phyloP scores from a whole-genome alignment of 2,888 invertebrate genomes.

The Heterodera filipjevi region DNA sequence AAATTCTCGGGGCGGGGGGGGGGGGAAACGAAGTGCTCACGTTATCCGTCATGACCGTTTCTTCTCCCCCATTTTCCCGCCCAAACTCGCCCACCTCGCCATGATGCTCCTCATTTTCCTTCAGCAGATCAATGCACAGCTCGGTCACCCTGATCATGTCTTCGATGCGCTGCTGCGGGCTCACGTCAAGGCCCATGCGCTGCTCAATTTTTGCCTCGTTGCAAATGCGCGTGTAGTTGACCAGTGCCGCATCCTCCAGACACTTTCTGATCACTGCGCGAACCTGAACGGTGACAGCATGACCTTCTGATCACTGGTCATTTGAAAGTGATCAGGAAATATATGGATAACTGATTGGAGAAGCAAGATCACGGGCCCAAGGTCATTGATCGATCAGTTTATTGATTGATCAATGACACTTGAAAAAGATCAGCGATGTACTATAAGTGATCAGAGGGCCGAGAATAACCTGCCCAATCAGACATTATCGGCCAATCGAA shows the following conservation, averaged over 20 bases:
- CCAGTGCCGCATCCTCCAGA: slow-evolving; percentile 92
- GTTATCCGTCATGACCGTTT: too few species aligned
- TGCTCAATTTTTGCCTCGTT: slow-evolving; percentile 95
- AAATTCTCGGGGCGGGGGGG: too few species aligned
- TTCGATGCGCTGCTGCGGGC: slow-evolving; percentile 73
- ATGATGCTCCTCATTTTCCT: slow-evolving; percentile 99
- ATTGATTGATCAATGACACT: too few species aligned
- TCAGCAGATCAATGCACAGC: slow-evolving; percentile 93
- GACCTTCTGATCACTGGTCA: too few species aligned
- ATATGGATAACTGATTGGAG: neutral
- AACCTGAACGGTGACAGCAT: slow-evolving; percentile 69
- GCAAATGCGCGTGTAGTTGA: slow-evolving; percentile 93
- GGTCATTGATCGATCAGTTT: too few species aligned
- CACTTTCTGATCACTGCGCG: slow-evolving; percentile 93
- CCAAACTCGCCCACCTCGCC: slow-evolving; percentile 79
- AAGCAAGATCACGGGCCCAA: too few species aligned
- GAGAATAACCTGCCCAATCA: too few species aligned
- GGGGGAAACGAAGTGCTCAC: too few species aligned
- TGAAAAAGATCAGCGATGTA: too few species aligned
- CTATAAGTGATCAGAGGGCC: too few species aligned
- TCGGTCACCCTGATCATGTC: slow-evolving; percentile 95
- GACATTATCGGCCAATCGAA: too few species aligned
- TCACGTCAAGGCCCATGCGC: slow-evolving; percentile 65
- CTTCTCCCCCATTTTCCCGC: neutral
- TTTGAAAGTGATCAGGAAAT: neutral